phyloP scores from a whole-genome alignment of 2,888 invertebrate species.

The Slavum lentiscoides region DNA sequence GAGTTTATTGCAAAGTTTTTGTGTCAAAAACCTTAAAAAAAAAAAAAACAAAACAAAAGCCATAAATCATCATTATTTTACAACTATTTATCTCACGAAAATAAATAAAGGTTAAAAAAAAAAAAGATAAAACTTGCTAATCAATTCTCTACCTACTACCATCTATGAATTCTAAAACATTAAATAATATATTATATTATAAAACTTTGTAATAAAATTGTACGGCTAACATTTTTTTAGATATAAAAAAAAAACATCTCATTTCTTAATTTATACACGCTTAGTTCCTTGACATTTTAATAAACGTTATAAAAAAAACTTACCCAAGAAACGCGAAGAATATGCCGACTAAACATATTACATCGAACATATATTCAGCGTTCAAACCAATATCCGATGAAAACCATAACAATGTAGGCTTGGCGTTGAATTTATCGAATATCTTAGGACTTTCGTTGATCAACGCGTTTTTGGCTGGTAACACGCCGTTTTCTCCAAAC shows the following conservation, averaged over 20 bases:
- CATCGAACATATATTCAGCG: slow-evolving; percentile 70
- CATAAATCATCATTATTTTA: too few relatives aligned
- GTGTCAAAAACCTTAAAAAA: slow-evolving; percentile 64
- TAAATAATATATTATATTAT: too few relatives aligned
- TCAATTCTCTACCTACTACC: too few relatives aligned
- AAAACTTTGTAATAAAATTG: too few relatives aligned
- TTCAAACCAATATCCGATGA: slow-evolving; percentile 70
- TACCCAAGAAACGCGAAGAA: slow-evolving; percentile 71
- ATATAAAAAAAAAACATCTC: too few relatives aligned
- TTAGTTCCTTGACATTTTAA: too few relatives aligned
- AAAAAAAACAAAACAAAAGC: slow-evolving; percentile 2
- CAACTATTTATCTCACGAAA: too few relatives aligned
- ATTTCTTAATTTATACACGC: too few relatives aligned
- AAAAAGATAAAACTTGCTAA: too few relatives aligned
- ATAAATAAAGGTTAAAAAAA: too few relatives aligned
- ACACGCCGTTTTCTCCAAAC: slow-evolving; percentile 75
- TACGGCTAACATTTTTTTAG: too few relatives aligned
- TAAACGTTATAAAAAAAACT: slow-evolving; percentile 54
- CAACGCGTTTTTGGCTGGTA: slow-evolving; percentile 66
- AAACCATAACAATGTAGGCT: slow-evolving; percentile 71
- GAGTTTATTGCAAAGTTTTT: slow-evolving; percentile 66
- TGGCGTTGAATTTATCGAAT: slow-evolving; percentile 57
- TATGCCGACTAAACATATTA: slow-evolving; percentile 68
- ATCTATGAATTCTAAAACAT: too few relatives aligned
- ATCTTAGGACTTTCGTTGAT: slow-evolving; percentile 63